phyloP scores from a whole-genome alignment of 2,113 vertebrate genomes.

The Podilymbus podiceps region DNA sequence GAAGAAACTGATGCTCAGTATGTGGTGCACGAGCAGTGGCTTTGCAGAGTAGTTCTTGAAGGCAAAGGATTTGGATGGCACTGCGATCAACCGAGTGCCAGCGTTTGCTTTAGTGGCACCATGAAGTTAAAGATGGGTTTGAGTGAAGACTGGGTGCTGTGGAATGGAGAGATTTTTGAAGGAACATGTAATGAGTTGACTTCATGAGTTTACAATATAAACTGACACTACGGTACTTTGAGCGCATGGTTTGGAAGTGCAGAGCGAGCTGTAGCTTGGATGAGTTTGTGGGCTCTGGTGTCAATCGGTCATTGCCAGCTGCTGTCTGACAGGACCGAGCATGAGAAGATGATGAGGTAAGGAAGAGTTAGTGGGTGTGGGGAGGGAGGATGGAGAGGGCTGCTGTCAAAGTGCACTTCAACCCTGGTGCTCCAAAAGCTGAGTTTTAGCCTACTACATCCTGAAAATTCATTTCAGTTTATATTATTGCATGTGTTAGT shows the following conservation, averaged over 20 bases:
- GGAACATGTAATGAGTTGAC: not conserved
- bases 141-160: not conserved
- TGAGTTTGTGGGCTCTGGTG: not conserved
- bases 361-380: not conserved
- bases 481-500: constrained; percentile 59
- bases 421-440: rapidly evolving
- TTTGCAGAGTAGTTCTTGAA: not conserved
- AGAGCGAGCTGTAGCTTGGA: not conserved
- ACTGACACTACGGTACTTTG: rapidly evolving
- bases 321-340: not conserved
- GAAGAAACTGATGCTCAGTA: not conserved
- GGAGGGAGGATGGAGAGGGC: not conserved
- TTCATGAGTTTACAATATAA: not conserved
- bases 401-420: not conserved
- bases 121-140: not conserved
- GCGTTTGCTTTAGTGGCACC: rapidly evolving
- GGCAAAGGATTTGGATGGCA: not conserved
- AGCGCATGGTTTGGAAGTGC: not conserved
- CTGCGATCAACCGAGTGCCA: not conserved
- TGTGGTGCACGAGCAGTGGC: rapidly evolving
- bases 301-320: not conserved
- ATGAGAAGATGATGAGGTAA: not conserved
- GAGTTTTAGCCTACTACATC: constrained; percentile 28
- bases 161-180: not conserved
- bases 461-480: constrained; percentile 48